Evolutionary conservation across 2,113 vertebrate genomes (phyloP).

Genomic region (Siphamia tubifer): DNA sequence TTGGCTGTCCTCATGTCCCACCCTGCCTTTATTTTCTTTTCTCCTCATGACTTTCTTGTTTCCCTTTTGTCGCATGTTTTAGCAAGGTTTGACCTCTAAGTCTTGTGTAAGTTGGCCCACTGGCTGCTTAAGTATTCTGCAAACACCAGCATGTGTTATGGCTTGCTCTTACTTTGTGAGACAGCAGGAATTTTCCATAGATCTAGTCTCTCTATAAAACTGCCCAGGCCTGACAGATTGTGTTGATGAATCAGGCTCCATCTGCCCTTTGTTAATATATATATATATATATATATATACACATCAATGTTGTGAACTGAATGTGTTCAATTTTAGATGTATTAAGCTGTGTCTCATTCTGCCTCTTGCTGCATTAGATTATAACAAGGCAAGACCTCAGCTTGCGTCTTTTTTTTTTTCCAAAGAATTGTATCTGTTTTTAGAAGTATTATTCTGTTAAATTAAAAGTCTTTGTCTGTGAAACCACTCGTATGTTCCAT

Average conservation of each 20-base stretch:
- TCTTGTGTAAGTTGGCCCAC: constrained; percentile 13
- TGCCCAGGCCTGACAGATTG: constrained; percentile 43
- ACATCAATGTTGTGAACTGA: background rate
- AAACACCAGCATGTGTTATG: constrained; percentile 49
- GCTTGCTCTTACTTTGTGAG: constrained; percentile 23
- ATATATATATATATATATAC: no score
- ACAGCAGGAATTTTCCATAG: constrained; percentile 52
- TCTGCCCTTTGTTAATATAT: constrained; percentile 9
- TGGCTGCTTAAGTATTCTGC: constrained; percentile 55
- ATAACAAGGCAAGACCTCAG: no score
- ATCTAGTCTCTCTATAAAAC: constrained; percentile 43
- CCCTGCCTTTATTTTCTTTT: no score
- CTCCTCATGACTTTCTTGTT: background rate
- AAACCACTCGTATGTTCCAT: no score
- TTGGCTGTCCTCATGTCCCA: no score
- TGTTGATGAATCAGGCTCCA: constrained; percentile 52
- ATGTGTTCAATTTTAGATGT: background rate
- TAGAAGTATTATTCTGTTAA: no score
- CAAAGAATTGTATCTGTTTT: no score
- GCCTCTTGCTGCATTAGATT: no score
- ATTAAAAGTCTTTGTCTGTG: no score
- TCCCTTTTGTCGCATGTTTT: constrained; percentile 17
- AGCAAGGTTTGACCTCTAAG: constrained; percentile 52
- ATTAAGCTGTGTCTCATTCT: no score
- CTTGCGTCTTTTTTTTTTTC: background rate